Base-by-base conservation (phyloP, 2,888 invertebrate species). In the Meiosimyza platycephala region DNA sequence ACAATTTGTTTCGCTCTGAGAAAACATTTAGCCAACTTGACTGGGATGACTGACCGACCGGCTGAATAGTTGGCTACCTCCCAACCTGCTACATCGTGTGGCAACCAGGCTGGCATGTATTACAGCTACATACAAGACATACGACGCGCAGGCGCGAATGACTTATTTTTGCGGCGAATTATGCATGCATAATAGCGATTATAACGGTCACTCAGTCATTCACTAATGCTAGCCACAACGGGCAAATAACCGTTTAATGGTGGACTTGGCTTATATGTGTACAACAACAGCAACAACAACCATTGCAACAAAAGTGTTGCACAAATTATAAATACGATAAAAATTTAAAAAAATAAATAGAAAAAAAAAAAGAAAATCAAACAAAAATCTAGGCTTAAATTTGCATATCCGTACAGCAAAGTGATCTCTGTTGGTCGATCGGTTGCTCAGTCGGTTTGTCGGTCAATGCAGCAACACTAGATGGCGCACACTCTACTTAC, bases 201-300 rank as follows among this genome's bases (percentile, higher is more conserved):
- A 55, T 70, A 70, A 70, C 64, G 71, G 71, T 63, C 47, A 64
- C 73, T 63, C 73, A 71, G 64, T 70, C 73, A 65, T 66, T 48
- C 16, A 22, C 70, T 16, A 22, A n/a, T 16, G 59, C 48, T 28
- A 28, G 57, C 59, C 3, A 15, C 55, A 51, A 15, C 48, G 16
- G 62, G 67, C 62, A 67, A 51, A 65, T 64, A 70, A 65, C 16
- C 51, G 50, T 64, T 71, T 67, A 68, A 59, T 74, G 67, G 67
- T 50, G 63, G 55, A 22, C 50, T 40, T 59, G 40, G 64, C 33
- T 68, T 52, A 62, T 55, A 62, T 55, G 62, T 50, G 16, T 64
- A 48, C 57, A 18, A 47, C 64, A 64, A 4, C 47, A 64, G 13
- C 40, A 33, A 55, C 18, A 64, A 15, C 4, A 54, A 57, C 47